Conservation (phyloP, 1,140 invertebrate genomes). For the Bombus terrestris region DNA sequence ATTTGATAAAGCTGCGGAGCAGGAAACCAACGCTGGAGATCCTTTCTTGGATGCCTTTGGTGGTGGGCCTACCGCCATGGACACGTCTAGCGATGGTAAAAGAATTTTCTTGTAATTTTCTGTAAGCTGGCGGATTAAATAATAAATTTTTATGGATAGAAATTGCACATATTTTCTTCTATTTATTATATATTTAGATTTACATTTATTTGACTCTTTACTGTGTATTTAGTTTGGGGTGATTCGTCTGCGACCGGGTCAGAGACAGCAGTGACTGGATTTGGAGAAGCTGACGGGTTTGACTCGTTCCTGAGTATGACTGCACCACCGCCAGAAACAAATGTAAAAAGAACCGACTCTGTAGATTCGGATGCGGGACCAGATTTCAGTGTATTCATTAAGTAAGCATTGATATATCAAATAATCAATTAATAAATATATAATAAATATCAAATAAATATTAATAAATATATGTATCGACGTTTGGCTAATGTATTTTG, state of each 20-base stretch:
- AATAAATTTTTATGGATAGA: background rate
- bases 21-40: conserved; percentile 77
- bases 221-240: conserved; percentile 83
- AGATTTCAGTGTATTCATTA: conserved; percentile 91
- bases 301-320: conserved; percentile 93
- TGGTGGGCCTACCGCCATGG: conserved; percentile 75
- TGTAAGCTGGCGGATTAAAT: too few relatives aligned
- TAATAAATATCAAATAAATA: background rate
- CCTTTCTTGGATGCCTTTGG: conserved; percentile 84
- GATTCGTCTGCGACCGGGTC: conserved; percentile 77
- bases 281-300: conserved; percentile 89
- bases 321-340: conserved; percentile 86
- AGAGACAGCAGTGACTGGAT: conserved; percentile 83
- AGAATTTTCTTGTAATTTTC: conserved; percentile 10
- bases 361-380: conserved; percentile 90
- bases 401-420: conserved; percentile 81
- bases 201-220: background rate
- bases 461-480: too few relatives aligned
- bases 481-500: background rate
- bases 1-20: conserved; percentile 88
- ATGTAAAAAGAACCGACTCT: conserved; percentile 86
- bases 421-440: background rate
- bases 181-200: conserved; percentile 1
- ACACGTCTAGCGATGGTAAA: conserved; percentile 82
- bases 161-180: too few relatives aligned